phyloP scores from a whole-genome alignment of 2,888 invertebrate genomes.

The Pyrocoelia pectoralis region DNA sequence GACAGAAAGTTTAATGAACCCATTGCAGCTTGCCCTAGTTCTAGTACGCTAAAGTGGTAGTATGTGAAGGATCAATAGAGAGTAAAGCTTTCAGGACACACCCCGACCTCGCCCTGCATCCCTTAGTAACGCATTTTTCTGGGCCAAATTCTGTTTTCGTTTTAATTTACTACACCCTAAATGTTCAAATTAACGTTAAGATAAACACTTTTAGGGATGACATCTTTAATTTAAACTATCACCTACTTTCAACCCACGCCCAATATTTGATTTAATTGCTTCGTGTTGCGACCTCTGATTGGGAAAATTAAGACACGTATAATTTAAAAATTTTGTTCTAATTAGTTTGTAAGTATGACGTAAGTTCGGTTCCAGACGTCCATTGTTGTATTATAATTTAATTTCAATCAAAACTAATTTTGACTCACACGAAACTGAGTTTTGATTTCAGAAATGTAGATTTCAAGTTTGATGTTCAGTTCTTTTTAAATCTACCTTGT shows the following conservation, averaged over 20 bases:
- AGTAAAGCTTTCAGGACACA: conserved; percentile 29
- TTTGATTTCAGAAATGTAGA: too few species aligned
- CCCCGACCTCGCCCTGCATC: conserved; percentile 33
- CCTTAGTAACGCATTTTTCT: conserved; percentile 11
- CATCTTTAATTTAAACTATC: background rate
- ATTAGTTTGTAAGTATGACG: background rate
- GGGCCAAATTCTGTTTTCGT: background rate
- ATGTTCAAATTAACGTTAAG: background rate
- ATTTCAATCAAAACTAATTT: too few species aligned
- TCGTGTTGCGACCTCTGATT: background rate
- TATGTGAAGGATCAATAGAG: conserved; percentile 30
- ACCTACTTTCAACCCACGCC: background rate
- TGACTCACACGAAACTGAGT: too few species aligned
- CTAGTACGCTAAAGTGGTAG: conserved; percentile 34
- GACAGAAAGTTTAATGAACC: conserved; percentile 34
- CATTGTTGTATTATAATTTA: too few species aligned
- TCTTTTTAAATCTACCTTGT: too few species aligned
- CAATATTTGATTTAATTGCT: background rate
- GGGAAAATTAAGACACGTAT: background rate
- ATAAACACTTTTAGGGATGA: background rate
- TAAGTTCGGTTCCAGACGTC: too few species aligned
- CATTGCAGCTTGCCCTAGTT: conserved; percentile 34
- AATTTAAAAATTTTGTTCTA: background rate
- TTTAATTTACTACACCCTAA: background rate
- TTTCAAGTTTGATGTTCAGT: too few species aligned